These are phyloP conservation scores for Drosophila equinoxialis DNA, from an alignment of 1,140 invertebrate genomes.

Conservation along the genomic window DNA sequence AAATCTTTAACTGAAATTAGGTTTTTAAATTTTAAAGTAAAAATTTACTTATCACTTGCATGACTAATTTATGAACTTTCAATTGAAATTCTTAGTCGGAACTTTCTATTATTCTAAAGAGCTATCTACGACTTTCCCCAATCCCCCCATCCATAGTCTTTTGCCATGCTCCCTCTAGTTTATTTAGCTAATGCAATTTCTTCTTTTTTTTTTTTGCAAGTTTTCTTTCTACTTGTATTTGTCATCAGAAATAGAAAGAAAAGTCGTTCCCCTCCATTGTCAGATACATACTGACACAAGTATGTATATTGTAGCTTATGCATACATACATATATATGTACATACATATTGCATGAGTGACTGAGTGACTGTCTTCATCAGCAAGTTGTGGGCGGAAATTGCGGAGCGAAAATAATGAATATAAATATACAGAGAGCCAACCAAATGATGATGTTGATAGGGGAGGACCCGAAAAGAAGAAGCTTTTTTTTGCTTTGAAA, in stretches of 20 bases:
- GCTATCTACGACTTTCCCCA: too few relatives aligned
- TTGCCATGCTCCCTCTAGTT: conserved; percentile 2
- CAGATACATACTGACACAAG: conserved; percentile 16
- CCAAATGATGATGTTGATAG: background rate
- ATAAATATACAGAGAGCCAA: conserved; percentile 19
- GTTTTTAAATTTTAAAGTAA: background rate
- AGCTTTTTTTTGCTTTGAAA: conserved; percentile 18
- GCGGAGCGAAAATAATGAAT: conserved; percentile 49
- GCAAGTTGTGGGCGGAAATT: conserved; percentile 54
- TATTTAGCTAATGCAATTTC: conserved; percentile 22
- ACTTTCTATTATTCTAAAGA: background rate
- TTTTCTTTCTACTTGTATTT: conserved; percentile 28
- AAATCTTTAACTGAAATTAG: too few relatives aligned
- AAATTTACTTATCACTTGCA: background rate
- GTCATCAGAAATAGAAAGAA: conserved; percentile 39
- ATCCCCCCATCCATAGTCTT: background rate
- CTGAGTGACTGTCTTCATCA: conserved; percentile 8
- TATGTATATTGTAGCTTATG: conserved; percentile 12
- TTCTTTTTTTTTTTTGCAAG: conserved; percentile 11
- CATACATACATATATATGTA: conserved; percentile 50
- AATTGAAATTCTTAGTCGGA: background rate
- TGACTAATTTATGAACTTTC: conserved; percentile 5
- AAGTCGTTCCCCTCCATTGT: conserved; percentile 33
- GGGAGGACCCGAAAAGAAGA: background rate
- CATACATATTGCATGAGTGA: conserved; percentile 63